Evolutionary conservation across 92 coral and sea anemone genomes (phyloP), one percentile per base, ranked within the genome.

Genomic region (Epizoanthus scotinus): DNA sequence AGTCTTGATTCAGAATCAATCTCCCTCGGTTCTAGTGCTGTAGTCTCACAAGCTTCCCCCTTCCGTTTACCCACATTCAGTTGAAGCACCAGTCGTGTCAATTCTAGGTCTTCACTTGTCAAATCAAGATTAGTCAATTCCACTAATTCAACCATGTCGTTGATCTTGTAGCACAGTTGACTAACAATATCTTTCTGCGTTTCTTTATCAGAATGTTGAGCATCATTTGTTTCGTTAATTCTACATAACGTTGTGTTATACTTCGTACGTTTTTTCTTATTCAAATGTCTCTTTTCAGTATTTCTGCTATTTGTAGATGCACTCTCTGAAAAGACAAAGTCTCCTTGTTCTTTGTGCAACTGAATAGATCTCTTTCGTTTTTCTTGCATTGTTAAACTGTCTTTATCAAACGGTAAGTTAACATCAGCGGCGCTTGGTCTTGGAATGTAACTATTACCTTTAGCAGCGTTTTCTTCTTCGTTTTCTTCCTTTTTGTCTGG

Each of bases 281-380:
- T 62, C n/a, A 10, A 12, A 34, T 21, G 22, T 14, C 22, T 58
- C 40, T 9, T 15, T 18, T 58, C 17, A 9, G 0, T 22, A 4
- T 15, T 18, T 71, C 55, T 44, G 3, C 36, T 9, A 8, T 75
- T 75, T 10, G 47, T 59, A 1, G 12, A 22, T 21, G 34, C 34
- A 29, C 20, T 7, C 24, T 59, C 68, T 20, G 68, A 75, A 36
- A 75, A 75, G 44, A 34, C 55, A 38, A 75, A 59, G 5, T 38
- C 40, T 7, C 61, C 61, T 59, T 58, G 27, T 12, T 57, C 17
- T 14, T 59, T 75, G 68, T 75, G 81, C 21, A 59, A 34, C 44
- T 59, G 67, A 42, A 75, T 75, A 22, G 81, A 59, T 55, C 63
- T 58, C 68, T 75, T 75, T 38, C 68, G 54, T 60, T 75, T 66